Base-by-base conservation (phyloP, 2,888 invertebrate genomes). In the Omphaloscelis lunosa region DNA sequence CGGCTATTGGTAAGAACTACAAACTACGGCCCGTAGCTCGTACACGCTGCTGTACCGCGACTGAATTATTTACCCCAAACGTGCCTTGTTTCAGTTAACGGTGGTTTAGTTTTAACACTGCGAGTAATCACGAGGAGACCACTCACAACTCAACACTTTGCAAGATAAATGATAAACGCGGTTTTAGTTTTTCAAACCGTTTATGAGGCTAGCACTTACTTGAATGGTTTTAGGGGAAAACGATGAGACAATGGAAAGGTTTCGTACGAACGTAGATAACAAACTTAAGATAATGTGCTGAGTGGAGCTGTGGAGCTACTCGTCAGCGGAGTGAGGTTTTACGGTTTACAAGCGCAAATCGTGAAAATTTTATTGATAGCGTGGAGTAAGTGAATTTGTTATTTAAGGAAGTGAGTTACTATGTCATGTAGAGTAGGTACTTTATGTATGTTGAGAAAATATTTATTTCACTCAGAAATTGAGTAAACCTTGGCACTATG, bases 11-110 rank as follows among this genome's bases (percentile, higher is more conserved):
- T 81, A 81, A 39, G 29, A 23, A 51, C 48, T 27, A 34, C 53
- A 53, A 80, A 48, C 59, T 48, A 29, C 53, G 67, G 48, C 15
- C 34, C 53, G 34, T 29, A 59, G 70, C 85, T 81, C 78, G 76
- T 78, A 79, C 82, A 78, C 84, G 85, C 83, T 84, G 82, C 83
- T 87, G 85, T 88, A 85, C 53, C 61, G 23, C 74, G 51, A 80
- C 87, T 90, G 84, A 90, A 92, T 88, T 91, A 91, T 91, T 89
- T 89, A 91, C 88, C 80, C 81, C 89, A 84, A 86, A 88, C 86
- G 86, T 88, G 84, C 70, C 79, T 71, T 80, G 82, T 86, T 87
- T 86, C 70, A 81, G 74, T 83, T 83, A 84, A 56, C 63, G 75
- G 78, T 51, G 77, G 74, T 83, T 83, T 77, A 78, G 79, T 84